phyloP scores from a whole-genome alignment of 2,113 vertebrate species.

The Dasyornis broadbenti region DNA sequence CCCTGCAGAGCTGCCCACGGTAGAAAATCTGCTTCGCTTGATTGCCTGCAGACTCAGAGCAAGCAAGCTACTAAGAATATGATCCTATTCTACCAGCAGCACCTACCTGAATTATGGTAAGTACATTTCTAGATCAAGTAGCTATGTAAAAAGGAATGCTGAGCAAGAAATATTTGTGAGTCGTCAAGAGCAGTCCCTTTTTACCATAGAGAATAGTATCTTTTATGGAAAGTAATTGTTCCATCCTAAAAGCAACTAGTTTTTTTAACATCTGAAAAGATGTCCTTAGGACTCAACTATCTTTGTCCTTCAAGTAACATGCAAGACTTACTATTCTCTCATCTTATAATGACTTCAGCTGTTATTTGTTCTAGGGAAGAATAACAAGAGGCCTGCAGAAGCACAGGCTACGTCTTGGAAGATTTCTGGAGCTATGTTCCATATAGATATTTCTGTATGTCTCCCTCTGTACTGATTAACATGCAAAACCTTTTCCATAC shows the following conservation, averaged over 20 bases:
- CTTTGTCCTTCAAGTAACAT: neutral
- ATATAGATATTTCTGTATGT: neutral
- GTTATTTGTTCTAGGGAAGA: neutral
- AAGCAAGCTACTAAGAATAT: neutral
- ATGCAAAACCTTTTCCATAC: neutral
- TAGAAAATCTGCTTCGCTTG: neutral
- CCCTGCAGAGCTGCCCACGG: accelerated
- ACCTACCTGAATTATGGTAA: neutral
- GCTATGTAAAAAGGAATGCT: neutral
- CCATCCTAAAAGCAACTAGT: neutral
- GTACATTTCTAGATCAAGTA: neutral
- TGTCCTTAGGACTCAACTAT: neutral
- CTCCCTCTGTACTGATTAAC: neutral
- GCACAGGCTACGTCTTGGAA: neutral
- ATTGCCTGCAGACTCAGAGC: neutral
- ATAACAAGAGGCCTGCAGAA: neutral
- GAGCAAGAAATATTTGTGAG: neutral
- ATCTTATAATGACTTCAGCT: neutral
- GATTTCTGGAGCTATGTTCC: neutral
- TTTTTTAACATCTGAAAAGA: neutral
- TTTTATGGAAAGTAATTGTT: neutral
- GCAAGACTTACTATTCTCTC: neutral
- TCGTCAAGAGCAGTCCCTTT: neutral
- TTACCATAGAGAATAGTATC: neutral
- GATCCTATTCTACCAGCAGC: neutral